phyloP scores from a whole-genome alignment of 2,888 invertebrate species.

The Tenthredo distinguenda region DNA sequence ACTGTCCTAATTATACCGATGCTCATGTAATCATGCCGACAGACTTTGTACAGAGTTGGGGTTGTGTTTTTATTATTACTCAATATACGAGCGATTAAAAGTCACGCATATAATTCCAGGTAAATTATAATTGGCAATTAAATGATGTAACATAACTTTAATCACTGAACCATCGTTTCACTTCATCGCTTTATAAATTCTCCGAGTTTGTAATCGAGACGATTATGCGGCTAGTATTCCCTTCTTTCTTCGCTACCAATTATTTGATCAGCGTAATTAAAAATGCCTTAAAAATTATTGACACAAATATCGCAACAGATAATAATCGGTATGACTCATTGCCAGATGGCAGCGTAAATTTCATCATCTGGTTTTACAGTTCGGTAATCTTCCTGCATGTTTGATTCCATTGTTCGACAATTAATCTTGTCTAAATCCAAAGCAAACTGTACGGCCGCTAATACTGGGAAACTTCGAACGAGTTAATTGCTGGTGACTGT shows the following conservation, averaged over 20 bases:
- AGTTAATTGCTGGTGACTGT: constrained; percentile 25
- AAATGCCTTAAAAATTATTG: background rate
- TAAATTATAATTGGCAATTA: background rate
- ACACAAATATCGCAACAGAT: background rate
- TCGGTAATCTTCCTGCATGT: background rate
- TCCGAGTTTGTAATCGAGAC: background rate
- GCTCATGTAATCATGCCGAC: background rate
- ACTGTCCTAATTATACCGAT: background rate
- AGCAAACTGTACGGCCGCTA: background rate
- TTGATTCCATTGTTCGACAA: background rate
- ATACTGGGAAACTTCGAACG: constrained; percentile 9
- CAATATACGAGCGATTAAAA: background rate
- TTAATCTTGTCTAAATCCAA: background rate
- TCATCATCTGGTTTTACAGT: background rate
- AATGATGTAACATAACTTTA: background rate
- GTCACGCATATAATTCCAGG: background rate
- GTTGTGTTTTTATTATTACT: background rate
- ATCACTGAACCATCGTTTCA: background rate
- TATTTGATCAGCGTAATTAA: background rate
- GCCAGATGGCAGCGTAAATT: background rate
- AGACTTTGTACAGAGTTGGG: background rate
- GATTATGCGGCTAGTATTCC: background rate
- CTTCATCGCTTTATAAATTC: background rate
- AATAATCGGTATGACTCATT: background rate
- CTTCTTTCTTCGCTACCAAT: background rate